Evolutionary conservation across 2,888 invertebrate species (phyloP).

Genomic region (Megamerina dolium): DNA sequence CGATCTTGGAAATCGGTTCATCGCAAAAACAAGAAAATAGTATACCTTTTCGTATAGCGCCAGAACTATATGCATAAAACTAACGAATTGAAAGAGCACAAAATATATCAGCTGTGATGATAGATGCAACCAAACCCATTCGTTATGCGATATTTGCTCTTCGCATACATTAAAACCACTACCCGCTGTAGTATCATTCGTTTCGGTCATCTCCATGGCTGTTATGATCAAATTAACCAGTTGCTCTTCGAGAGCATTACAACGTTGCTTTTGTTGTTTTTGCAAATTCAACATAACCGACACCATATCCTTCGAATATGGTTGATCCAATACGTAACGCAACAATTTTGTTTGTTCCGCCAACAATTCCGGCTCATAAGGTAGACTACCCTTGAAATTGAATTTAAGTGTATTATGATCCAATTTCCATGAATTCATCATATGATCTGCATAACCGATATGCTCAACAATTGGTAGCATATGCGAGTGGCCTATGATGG

Average conservation of each 20-base stretch:
- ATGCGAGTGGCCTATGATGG: conserved; percentile 81
- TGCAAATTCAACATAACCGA: conserved; percentile 90
- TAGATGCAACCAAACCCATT: conserved; percentile 88
- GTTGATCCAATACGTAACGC: conserved; percentile 87
- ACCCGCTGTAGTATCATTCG: conserved; percentile 48
- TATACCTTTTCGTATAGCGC: conserved; percentile 75
- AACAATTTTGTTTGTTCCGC: conserved; percentile 84
- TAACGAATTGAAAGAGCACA: conserved; percentile 88
- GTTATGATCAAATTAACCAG: conserved; percentile 83
- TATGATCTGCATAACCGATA: conserved; percentile 82
- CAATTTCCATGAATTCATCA: conserved; percentile 88
- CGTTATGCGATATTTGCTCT: conserved; percentile 48
- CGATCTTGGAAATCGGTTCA: background rate
- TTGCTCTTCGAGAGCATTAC: conserved; percentile 86
- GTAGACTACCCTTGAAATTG: conserved; percentile 65
- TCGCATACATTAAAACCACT: conserved; percentile 51
- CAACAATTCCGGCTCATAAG: conserved; percentile 80
- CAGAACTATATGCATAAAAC: conserved; percentile 87
- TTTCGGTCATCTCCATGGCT: conserved; percentile 88
- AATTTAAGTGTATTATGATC: conserved; percentile 73
- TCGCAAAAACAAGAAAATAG: background rate
- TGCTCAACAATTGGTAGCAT: conserved; percentile 94
- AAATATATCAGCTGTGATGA: conserved; percentile 93
- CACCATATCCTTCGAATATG: conserved; percentile 94
- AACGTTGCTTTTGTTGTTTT: conserved; percentile 84